Evolutionary conservation across 2,797 vertebrate genomes (phyloP), one percentile per base, ranked within the genome.

Genomic region (Lophotriccus pileatus): DNA sequence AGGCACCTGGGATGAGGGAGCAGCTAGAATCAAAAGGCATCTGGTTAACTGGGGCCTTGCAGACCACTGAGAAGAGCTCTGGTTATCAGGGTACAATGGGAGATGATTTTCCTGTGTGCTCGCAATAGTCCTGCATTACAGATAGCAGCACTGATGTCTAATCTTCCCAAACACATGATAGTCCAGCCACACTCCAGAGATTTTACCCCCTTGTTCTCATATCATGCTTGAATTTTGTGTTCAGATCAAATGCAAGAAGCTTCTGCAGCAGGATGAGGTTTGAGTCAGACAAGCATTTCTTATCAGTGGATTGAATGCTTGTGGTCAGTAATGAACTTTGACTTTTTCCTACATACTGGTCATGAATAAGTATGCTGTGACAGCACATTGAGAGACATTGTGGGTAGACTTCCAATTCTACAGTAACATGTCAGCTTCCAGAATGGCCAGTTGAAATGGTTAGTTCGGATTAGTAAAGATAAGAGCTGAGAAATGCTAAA

Each of bases 81-180:
- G 17, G n/a, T 56, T 50, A n/a, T 58, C 24, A 23, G 34, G 7
- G 5, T 9, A 5, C 0, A 0, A 14, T 21, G 12, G 43, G 27
- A 82, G 39, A 32, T 12, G 30, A 44, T 80, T 59, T 25, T 10
- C 18, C 23, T 2, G 7, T 6, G 2, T 36, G 50, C 34, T 85
- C 28, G 8, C 37, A 73, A 12, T 46, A 66, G 32, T 37, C 18
- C 50, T 8, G 6, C 0, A 0, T 39, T 73, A 20, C 43, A 41
- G 43, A 11, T 14, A 76, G 50, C 37, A 79, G 20, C 23, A 10
- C 20, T 41, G 76, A 19, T 76, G 47, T 37, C 30, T 49, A 17
- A 49, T 39, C 60, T 80, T 59, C 39, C n/a, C 18, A 27, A 67
- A 52, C 4, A 18, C 3, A 2, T 9, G 21, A 27, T 39, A 20